Conservation (phyloP, 1,140 invertebrate species). For the Drosophila sproati region DNA sequence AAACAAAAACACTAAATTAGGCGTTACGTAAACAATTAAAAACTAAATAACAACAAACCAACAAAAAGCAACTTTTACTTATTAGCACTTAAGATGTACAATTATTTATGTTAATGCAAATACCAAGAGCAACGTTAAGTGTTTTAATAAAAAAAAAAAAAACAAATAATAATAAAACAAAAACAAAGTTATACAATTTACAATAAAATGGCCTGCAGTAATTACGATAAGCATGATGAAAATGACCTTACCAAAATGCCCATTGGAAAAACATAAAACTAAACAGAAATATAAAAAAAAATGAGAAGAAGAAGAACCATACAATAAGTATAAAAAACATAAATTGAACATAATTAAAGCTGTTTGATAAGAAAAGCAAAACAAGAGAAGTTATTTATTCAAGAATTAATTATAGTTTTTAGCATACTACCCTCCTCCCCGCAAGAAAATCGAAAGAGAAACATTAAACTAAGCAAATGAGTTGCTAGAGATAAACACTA, state of each 20-base stretch:
- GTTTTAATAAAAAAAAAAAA: conserved; percentile 24
- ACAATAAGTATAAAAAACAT: conserved; percentile 34
- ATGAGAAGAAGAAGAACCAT: conserved; percentile 21
- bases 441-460: conserved; percentile 4
- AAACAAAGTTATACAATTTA: conserved; percentile 18
- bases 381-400: conserved; percentile 20
- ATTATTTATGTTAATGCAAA: conserved; percentile 21
- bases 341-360: conserved; percentile 46
- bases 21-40: conserved; percentile 27
- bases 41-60: conserved; percentile 19
- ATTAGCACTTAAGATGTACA: conserved; percentile 52
- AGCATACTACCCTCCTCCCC: neutral
- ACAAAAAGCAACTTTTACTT: conserved; percentile 63
- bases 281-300: conserved; percentile 10
- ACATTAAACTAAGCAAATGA: conserved; percentile 26
- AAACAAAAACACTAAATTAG: conserved; percentile 26
- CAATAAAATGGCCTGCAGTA: conserved; percentile 47
- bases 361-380: neutral
- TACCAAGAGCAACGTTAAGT: conserved; percentile 25
- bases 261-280: conserved; percentile 24
- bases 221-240: conserved; percentile 70
- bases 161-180: neutral
- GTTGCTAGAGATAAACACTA: conserved; percentile 25
- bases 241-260: conserved; percentile 69
- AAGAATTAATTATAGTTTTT: neutral